Base-by-base conservation (phyloP, 2,888 invertebrate species). In the Lysandra coridon region DNA sequence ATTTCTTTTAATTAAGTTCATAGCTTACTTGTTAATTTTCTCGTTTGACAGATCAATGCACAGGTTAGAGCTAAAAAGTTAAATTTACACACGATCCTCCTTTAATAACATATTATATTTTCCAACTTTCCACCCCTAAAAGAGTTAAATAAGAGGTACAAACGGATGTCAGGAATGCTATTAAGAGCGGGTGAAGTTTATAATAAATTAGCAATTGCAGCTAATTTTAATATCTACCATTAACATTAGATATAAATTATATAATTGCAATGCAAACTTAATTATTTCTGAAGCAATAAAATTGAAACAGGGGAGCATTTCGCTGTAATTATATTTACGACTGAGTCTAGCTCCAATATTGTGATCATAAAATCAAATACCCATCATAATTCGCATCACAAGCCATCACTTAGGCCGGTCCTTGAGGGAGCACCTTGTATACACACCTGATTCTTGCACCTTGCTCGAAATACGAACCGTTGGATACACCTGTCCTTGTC, bases 361-460 rank as follows among this genome's bases (percentile, higher is more conserved):
- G 33, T 30, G 76, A 76, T 57, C 76, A 57, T 76, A 76, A 76
- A 76, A 76, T 76, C 76, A 76, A 75, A 75, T 14, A 76, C 69
- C 69, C 69, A 69, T 69, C 33, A 69, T 57, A 57, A 57, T 76
- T 76, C 76, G 76, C 76, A 57, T 76, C 57, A 75, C 75, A 44
- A 57, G 57, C 57, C 89, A 89, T 86, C 89, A 88, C 90, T 88
- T 87, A 89, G 85, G 84, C 84, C 84, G 85, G 87, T 85, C 88
- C 88, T 88, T 85, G 85, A 87, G 85, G 85, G 86, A 90, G 89
- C 93, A 93, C 92, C 93, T 93, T 92, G 92, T 91, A 89, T 88
- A 94, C 88, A 93, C 93, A 94, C 93, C 94, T 94, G 93, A 94
- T 91, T 85, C 83, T 83, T 92, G 92, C 94, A 94, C 93, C 94